phyloP scores from a whole-genome alignment of 2,113 vertebrate species.

The Pantherophis guttatus region DNA sequence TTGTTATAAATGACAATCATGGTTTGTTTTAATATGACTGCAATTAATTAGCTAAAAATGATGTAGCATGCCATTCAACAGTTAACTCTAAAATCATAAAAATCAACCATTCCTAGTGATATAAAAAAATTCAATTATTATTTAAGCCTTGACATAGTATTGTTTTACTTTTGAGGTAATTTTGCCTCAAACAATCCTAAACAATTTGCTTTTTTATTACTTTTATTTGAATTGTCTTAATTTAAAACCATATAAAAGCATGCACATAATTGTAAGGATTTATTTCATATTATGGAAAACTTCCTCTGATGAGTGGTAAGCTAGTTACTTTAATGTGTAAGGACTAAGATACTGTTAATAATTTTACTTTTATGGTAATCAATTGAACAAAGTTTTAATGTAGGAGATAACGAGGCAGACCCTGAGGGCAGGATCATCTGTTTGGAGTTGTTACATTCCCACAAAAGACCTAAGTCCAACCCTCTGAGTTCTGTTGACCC shows the following conservation, averaged over 20 bases:
- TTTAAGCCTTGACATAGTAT: not conserved
- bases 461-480: not conserved
- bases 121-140: not conserved
- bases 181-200: not conserved
- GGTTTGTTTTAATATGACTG: not conserved
- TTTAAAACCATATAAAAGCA: not conserved
- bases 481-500: not conserved
- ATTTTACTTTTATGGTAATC: not conserved
- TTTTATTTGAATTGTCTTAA: not conserved
- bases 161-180: not conserved
- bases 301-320: not conserved
- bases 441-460: not conserved
- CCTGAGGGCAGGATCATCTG: not conserved
- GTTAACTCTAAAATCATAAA: not conserved
- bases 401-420: not conserved
- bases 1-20: not conserved
- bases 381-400: not conserved
- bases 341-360: not conserved
- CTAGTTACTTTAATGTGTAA: not conserved
- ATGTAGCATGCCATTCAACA: not conserved
- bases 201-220: not conserved
- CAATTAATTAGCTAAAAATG: not conserved
- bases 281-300: not conserved
- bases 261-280: not conserved
- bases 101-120: not conserved